These are phyloP conservation scores for Aphelinus atriplicis DNA, from an alignment of 1,140 invertebrate species.

Conservation along the genomic window DNA sequence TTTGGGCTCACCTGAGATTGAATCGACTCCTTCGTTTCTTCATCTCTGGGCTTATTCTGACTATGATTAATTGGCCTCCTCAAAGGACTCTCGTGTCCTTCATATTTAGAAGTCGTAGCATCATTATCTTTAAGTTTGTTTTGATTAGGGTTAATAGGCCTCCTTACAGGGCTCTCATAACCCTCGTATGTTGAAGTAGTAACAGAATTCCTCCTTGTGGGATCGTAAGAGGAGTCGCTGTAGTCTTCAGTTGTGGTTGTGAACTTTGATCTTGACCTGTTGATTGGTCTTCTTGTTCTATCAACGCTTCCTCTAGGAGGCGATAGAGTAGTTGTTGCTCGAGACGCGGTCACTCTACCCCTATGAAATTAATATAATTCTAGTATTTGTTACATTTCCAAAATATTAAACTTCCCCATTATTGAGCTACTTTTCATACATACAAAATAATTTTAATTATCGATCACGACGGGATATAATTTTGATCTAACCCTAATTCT, in stretches of 20 bases:
- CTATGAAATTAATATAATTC: conserved; percentile 42
- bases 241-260: conserved; percentile 56
- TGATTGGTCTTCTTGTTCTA: conserved; percentile 55
- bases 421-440: neutral
- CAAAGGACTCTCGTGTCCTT: conserved; percentile 41
- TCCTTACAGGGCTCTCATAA: conserved; percentile 45
- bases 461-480: neutral
- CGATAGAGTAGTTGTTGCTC: conserved; percentile 46
- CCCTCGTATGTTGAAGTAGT: conserved; percentile 52
- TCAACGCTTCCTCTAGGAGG: conserved; percentile 47
- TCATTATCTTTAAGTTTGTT: conserved; percentile 24
- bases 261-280: conserved; percentile 56
- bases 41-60: conserved; percentile 41
- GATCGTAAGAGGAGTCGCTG: conserved; percentile 55
- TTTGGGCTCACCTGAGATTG: conserved; percentile 41
- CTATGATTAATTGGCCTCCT: conserved; percentile 48
- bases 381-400: too few species aligned
- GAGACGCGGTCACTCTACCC: conserved; percentile 48
- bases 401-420: too few species aligned
- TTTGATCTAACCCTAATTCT: neutral
- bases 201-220: conserved; percentile 51
- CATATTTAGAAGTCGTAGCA: conserved; percentile 52
- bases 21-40: conserved; percentile 38
- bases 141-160: conserved; percentile 46
- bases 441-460: conserved; percentile 16